These are phyloP conservation scores for Andricus grossulariae DNA, from an alignment of 1,140 invertebrate species.

Conservation along the genomic window DNA sequence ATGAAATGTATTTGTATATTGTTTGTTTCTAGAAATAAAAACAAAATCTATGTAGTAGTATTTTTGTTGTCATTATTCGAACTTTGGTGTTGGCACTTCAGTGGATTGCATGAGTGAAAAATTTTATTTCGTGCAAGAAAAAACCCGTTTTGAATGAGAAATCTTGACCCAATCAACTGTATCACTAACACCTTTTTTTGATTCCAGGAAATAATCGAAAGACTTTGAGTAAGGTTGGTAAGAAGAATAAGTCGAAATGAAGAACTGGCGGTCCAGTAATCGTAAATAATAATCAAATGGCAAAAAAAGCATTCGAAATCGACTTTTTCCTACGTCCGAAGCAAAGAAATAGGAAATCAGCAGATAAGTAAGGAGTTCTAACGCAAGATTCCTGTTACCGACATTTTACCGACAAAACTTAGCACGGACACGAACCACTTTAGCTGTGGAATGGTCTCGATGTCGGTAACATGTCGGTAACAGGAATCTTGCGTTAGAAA, in stretches of 20 bases:
- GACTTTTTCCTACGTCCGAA: neutral
- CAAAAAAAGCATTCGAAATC: neutral
- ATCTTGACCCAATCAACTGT: conserved; percentile 13
- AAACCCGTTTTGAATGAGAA: neutral
- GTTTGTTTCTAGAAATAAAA: neutral
- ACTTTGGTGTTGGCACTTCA: neutral
- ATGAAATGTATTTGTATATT: too few species aligned
- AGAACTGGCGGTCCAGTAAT: neutral
- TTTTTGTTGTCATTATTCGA: neutral
- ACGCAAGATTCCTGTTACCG: too few species aligned
- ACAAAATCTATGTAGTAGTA: conserved; percentile 3
- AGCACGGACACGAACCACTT: too few species aligned
- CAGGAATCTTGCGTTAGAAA: neutral
- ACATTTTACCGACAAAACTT: too few species aligned
- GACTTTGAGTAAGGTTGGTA: conserved; percentile 51
- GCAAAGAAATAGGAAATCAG: too few species aligned
- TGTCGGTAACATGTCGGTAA: too few species aligned
- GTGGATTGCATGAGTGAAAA: too few species aligned
- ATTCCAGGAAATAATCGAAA: conserved; percentile 58
- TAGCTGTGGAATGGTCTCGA: too few species aligned
- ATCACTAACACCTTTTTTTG: conserved; percentile 37
- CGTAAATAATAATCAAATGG: neutral
- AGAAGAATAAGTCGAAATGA: conserved; percentile 61
- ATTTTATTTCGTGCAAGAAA: too few species aligned
- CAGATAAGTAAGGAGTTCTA: too few species aligned